Conservation (phyloP, 2,888 invertebrate genomes). For the Caenorhabditis sp. region DNA sequence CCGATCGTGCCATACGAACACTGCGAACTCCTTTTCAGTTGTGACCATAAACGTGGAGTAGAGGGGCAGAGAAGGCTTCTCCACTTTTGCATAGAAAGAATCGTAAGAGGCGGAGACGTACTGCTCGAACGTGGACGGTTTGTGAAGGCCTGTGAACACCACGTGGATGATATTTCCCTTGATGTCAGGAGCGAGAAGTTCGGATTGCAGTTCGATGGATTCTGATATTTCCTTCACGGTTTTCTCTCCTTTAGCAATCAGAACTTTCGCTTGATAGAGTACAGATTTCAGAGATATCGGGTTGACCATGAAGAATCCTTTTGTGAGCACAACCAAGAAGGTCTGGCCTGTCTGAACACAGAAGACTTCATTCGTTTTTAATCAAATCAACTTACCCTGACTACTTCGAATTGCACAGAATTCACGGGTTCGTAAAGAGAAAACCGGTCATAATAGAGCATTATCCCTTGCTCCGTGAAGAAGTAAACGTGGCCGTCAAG, state of each 20-base stretch:
- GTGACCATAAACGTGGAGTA: conserved; percentile 70
- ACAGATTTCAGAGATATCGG: conserved; percentile 66
- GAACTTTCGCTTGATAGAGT: conserved; percentile 62
- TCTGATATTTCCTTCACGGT: conserved; percentile 67
- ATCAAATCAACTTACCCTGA: conserved; percentile 28
- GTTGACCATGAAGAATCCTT: conserved; percentile 64
- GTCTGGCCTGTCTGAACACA: conserved; percentile 66
- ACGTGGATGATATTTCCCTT: conserved; percentile 62
- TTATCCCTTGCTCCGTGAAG: conserved; percentile 74
- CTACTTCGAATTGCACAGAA: conserved; percentile 65
- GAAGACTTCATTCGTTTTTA: background rate
- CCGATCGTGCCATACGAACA: conserved; percentile 70
- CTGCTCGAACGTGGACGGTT: conserved; percentile 67
- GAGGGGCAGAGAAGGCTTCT: conserved; percentile 62
- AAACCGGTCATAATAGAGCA: conserved; percentile 71
- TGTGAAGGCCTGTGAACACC: conserved; percentile 62
- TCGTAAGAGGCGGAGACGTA: conserved; percentile 66
- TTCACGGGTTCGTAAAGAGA: conserved; percentile 63
- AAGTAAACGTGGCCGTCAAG: conserved; percentile 64
- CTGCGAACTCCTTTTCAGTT: conserved; percentile 62
- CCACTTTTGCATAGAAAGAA: conserved; percentile 61
- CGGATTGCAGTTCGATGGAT: conserved; percentile 65
- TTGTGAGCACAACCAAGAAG: conserved; percentile 55
- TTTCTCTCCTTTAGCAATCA: conserved; percentile 69
- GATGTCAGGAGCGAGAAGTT: conserved; percentile 58